Conservation (phyloP, 2,113 vertebrate species). For the Rhineura floridana region DNA sequence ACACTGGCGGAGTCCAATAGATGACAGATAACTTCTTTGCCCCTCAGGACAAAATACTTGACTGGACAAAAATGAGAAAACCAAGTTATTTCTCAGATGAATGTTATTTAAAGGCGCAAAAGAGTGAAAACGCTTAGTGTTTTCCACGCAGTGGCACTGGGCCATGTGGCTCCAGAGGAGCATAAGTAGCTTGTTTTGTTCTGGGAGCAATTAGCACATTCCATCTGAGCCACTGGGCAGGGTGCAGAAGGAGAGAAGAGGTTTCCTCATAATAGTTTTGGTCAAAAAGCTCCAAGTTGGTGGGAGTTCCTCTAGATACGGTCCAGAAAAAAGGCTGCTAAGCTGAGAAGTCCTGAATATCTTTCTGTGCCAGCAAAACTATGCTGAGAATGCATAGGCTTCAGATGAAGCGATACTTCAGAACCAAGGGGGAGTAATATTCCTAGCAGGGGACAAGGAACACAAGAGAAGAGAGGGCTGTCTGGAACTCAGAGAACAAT, state of each 20-base stretch:
- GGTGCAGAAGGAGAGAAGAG: slow-evolving; percentile 53
- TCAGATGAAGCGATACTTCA: accelerated
- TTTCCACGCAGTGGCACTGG: not conserved
- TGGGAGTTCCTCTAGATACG: slow-evolving; percentile 48
- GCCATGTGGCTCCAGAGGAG: slow-evolving; percentile 18
- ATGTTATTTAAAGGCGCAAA: not conserved
- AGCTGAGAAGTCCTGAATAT: slow-evolving; percentile 20
- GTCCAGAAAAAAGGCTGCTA: slow-evolving; percentile 38
- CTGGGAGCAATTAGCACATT: slow-evolving; percentile 67
- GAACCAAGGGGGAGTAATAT: not conserved
- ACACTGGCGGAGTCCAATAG: not conserved
- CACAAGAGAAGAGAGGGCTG: not conserved
- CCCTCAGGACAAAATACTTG: not conserved
- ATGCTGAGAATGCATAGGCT: slow-evolving; percentile 51
- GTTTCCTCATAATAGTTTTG: slow-evolving; percentile 66
- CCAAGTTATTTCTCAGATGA: not conserved
- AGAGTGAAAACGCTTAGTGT: slow-evolving; percentile 16
- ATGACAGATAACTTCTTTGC: not conserved
- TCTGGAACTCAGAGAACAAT: not conserved
- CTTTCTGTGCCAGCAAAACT: slow-evolving; percentile 29
- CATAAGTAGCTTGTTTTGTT: slow-evolving; percentile 75
- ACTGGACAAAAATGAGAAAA: not conserved
- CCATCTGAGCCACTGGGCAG: slow-evolving; percentile 64
- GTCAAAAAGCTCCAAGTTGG: slow-evolving; percentile 48
- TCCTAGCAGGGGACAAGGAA: accelerated